phyloP scores from a whole-genome alignment of 2,113 vertebrate genomes.

The Clarias gariepinus region DNA sequence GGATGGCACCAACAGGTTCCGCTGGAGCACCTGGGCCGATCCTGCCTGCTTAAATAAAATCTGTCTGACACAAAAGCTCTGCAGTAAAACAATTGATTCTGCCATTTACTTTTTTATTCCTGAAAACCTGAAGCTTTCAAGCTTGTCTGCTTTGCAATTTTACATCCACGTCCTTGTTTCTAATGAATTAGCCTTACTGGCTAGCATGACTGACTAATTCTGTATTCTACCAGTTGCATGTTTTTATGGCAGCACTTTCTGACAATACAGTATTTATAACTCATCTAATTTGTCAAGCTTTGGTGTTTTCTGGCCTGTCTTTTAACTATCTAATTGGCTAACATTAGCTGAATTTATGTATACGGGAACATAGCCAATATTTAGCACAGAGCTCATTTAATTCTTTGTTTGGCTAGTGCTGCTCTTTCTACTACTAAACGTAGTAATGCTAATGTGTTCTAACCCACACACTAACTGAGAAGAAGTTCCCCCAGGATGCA shows the following conservation, averaged over 20 bases:
- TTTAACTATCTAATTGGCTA: background rate
- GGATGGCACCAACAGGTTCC: constrained; percentile 26
- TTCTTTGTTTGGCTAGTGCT: background rate
- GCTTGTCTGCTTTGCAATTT: background rate
- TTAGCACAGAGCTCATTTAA: background rate
- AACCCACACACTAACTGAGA: background rate
- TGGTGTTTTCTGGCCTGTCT: background rate
- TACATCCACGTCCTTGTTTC: constrained; percentile 6
- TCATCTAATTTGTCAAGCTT: background rate
- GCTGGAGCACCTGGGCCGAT: constrained; percentile 40
- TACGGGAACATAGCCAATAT: background rate
- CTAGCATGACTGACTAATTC: background rate
- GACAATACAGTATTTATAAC: background rate
- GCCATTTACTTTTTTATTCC: constrained; percentile 29
- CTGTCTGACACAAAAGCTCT: constrained; percentile 25
- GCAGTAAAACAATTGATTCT: constrained; percentile 37
- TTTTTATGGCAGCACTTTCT: background rate
- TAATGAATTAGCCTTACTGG: background rate
- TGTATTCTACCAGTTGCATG: background rate
- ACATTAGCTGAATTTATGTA: background rate
- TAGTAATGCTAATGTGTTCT: background rate
- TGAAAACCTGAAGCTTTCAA: constrained; percentile 18
- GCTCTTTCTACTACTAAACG: background rate
- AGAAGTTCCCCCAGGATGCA: background rate
- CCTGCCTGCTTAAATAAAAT: constrained; percentile 30